A percentile compares a stretch with the other conserved stretches of the same genome.
Conservation (phyloP, 2,888 invertebrate species). For the Maniola hyperantus region DNA sequence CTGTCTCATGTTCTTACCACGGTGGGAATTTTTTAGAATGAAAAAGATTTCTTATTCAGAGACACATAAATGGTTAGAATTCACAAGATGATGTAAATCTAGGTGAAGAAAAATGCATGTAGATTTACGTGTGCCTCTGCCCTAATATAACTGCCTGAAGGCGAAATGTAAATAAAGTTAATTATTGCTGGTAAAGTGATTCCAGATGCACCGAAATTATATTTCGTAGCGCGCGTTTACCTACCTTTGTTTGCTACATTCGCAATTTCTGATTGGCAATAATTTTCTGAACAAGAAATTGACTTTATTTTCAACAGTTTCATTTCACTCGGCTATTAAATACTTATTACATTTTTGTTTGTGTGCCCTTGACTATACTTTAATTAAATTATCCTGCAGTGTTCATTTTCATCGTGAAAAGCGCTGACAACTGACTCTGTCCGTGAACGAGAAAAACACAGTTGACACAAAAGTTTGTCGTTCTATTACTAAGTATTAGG, state of each 20-base stretch:
- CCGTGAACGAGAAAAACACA: too few relatives aligned
- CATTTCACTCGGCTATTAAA: neutral
- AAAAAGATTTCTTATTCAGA: too few relatives aligned
- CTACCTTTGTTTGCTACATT: constrained; percentile 30
- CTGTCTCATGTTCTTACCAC: too few relatives aligned
- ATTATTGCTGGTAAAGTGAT: constrained; percentile 75
- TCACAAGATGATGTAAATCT: neutral
- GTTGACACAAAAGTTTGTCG: too few relatives aligned
- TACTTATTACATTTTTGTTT: neutral
- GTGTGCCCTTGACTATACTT: neutral
- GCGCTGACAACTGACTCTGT: too few relatives aligned
- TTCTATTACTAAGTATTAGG: too few relatives aligned
- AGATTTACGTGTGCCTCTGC: constrained; percentile 42
- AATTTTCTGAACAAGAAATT: constrained; percentile 6
- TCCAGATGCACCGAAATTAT: constrained; percentile 59
- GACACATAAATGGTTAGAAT: neutral
- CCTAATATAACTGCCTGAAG: constrained; percentile 51
- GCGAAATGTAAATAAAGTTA: constrained; percentile 73
- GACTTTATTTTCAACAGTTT: constrained; percentile 4
- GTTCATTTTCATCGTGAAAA: too few relatives aligned
- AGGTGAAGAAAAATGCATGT: neutral
- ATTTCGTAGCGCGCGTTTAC: constrained; percentile 27
- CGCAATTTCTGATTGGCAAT: constrained; percentile 20
- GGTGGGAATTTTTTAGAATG: too few relatives aligned
- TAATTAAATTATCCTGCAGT: neutral